phyloP scores from a whole-genome alignment of 2,797 vertebrate genomes.

The Poeciliopsis gracilis region DNA sequence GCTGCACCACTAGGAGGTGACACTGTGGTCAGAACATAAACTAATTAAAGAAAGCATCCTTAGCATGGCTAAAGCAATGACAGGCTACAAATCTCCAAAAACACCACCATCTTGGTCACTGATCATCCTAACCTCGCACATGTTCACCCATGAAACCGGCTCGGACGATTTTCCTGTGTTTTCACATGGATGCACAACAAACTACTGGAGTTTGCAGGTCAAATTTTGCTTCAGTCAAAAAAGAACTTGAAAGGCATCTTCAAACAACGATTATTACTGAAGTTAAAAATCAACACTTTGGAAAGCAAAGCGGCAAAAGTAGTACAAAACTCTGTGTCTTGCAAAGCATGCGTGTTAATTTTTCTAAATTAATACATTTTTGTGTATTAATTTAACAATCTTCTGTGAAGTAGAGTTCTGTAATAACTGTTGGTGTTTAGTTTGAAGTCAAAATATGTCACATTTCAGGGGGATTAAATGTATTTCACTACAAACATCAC shows the following conservation, averaged over 20 bases:
- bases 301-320: not conserved
- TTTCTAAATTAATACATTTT: not conserved
- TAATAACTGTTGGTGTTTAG: not conserved
- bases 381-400: not conserved
- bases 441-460: not conserved
- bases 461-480: not conserved
- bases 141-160: no score
- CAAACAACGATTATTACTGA: not conserved
- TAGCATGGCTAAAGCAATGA: no score
- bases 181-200: no score
- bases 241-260: not conserved
- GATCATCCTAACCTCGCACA: no score
- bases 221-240: not conserved
- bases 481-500: not conserved
- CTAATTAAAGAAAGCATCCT: not conserved
- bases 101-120: no score
- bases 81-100: no score
- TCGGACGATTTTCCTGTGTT: no score
- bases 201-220: no score
- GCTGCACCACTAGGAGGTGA: not conserved
- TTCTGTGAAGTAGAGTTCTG: not conserved
- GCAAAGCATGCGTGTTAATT: not conserved
- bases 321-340: not conserved
- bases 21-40: not conserved
- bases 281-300: not conserved